A percentile compares a stretch with the other conserved stretches of the same genome.
Evolutionary conservation across 2,888 invertebrate genomes (phyloP).

Genomic region (Dyspetes luteomarginatus): DNA sequence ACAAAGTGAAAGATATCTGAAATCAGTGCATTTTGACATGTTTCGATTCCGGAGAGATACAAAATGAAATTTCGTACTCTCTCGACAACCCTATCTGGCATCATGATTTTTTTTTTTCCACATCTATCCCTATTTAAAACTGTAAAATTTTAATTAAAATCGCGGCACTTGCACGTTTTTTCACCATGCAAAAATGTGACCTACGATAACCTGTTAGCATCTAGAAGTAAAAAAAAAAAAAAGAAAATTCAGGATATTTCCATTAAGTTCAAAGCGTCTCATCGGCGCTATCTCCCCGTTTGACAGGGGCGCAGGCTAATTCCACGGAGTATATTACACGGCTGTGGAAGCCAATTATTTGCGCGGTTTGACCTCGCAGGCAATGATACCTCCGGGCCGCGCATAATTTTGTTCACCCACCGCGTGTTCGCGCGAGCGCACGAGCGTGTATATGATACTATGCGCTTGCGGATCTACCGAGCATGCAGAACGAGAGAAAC

Average conservation of each 20-base stretch:
- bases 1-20: too few species aligned
- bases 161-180: background rate
- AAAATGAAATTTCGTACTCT: too few species aligned
- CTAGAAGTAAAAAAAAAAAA: background rate
- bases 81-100: too few species aligned
- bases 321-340: conserved; percentile 70
- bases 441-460: conserved; percentile 20
- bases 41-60: too few species aligned
- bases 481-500: conserved; percentile 45
- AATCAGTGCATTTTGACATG: too few species aligned
- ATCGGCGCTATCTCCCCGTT: conserved; percentile 44
- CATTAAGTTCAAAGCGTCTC: conserved; percentile 42
- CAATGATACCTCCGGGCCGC: conserved; percentile 80
- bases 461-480: conserved; percentile 39
- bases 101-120: too few species aligned
- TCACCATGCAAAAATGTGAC: background rate
- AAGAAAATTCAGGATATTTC: conserved; percentile 51
- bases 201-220: background rate
- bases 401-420: conserved; percentile 78
- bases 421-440: conserved; percentile 43
- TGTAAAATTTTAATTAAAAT: background rate
- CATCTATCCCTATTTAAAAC: too few species aligned
- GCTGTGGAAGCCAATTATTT: conserved; percentile 80
- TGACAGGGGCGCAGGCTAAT: conserved; percentile 69
- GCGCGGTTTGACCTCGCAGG: conserved; percentile 76